Base-by-base conservation (phyloP, 2,797 vertebrate genomes). In the Neosilurus hyrtlii region DNA sequence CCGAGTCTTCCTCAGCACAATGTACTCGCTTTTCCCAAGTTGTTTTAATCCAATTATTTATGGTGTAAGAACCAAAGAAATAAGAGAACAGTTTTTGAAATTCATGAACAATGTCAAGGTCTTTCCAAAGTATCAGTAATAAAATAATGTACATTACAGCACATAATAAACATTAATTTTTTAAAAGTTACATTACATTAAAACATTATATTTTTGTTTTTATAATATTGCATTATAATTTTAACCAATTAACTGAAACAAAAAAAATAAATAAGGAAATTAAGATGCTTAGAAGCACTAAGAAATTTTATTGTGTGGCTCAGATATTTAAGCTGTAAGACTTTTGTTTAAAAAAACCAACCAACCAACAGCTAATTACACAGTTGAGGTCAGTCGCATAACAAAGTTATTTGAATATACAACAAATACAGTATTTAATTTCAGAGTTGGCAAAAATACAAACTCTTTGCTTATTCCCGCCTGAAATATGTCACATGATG, bases 21-120 rank as follows among this genome's bases (percentile, higher is more conserved):
- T 80, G 83, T 90, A 90, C 49, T 67, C 86, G 15, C 61, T 90
- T 73, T 52, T 88, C 26, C 87, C 88, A 1, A 84, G 81, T 30
- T 84, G 49, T 62, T 85, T 82, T 15, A 88, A 87, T 76, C 89
- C 89, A 14, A 74, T 90, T 3, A 88, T 89, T 61, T 89, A 88
- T 80, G 88, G 88, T 16, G 66, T 89, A 1, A 80, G 88, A 70
- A 89, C 87, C 4, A 89, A 85, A 54, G 86, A 88, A 82, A 89
- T 88, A 62, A 83, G 85, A 84, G 77, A 75, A 54, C 78, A 84
- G 14, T 75, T 82, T 90, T 3, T 79, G 18, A 71, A 84, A 66
- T 79, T 82, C 0, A 57, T 84, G 9, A 74, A 35, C 1, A 12
- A 70, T 35, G 0, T 75, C 18, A 84, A 80, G 16, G 26, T 82